Base-by-base conservation (phyloP, 1,140 invertebrate species). In the Venustaconcha ellipsiformis region DNA sequence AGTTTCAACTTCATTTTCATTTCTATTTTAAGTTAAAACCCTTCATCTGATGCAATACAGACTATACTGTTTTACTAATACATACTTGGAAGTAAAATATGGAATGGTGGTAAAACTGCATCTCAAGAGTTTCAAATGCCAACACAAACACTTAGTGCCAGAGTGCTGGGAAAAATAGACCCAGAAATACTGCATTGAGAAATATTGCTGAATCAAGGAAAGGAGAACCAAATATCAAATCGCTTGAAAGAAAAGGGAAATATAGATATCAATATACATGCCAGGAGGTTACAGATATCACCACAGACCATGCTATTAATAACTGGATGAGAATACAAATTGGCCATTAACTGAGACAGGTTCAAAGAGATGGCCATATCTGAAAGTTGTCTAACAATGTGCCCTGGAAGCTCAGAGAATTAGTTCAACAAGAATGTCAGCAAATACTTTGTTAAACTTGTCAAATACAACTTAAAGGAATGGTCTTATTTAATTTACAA, bases 401-500 rank as follows among this genome's bases (percentile, higher is more conserved):
- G 55, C 14, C 23, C 48, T 68, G n/a, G 48, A 68, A 56, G 8
- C 37, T 8, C 37, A 48, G 0, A 48, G 37, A 48, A 6, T 6
- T 48, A 48, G 37, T 48, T 48, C 37, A 48, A 48, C 37, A 11
- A 48, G 37, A 48, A 48, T 48, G 37, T 48, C 37, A 48, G 11
- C 37, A 48, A 48, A 48, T 48, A 48, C 37, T 14, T 62, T 23
- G 18, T n/a, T 11, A 6, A 48, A 48, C 37, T 48, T 48, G 37
- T 6, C 37, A 48, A 48, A 6, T 48, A 48, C 4, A 48, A 48
- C 37, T 11, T 48, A 48, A 48, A 48, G 37, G 37, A 48, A 48
- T 48, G 75, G 57, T 83, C 86, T 60, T 71, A 89, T 73, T 68
- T 67, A n/a, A 85, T 90, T 48, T 89, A 80, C 70, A 89, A 90